phyloP scores from a whole-genome alignment of 1,140 invertebrate species.

The Drosophila sulfurigaster region DNA sequence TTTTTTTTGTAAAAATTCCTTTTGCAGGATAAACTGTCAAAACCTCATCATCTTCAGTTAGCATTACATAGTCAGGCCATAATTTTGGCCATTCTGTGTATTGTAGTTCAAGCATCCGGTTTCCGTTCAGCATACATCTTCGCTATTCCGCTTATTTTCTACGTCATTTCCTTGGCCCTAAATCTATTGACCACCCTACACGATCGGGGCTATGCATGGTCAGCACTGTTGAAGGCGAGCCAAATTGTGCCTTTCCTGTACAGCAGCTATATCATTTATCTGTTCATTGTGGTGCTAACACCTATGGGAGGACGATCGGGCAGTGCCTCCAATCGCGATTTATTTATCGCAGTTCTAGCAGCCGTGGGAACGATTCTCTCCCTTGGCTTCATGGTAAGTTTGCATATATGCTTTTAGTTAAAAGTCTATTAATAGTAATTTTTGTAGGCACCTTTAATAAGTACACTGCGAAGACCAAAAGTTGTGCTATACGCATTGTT shows the following conservation, averaged over 20 bases:
- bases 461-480: constrained; percentile 69
- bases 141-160: constrained; percentile 62
- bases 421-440: no score
- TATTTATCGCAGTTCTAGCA: constrained; percentile 85
- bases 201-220: constrained; percentile 86
- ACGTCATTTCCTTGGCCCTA: constrained; percentile 47
- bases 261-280: constrained; percentile 88
- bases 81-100: constrained; percentile 43
- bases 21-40: constrained; percentile 50
- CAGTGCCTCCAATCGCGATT: constrained; percentile 87
- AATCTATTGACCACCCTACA: constrained; percentile 65
- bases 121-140: constrained; percentile 61
- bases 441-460: constrained; percentile 67
- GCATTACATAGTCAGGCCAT: constrained; percentile 60
- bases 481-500: constrained; percentile 76
- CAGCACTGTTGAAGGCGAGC: constrained; percentile 85
- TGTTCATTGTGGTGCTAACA: constrained; percentile 88
- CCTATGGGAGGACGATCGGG: constrained; percentile 89
- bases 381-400: constrained; percentile 66
- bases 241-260: constrained; percentile 84
- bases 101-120: constrained; percentile 43
- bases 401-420: no score
- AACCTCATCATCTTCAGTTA: constrained; percentile 56
- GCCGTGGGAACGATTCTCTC: constrained; percentile 81
- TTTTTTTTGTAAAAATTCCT: neutral